Evolutionary conservation across 1,140 invertebrate species (phyloP).

Genomic region (Antheraea pernyi): DNA sequence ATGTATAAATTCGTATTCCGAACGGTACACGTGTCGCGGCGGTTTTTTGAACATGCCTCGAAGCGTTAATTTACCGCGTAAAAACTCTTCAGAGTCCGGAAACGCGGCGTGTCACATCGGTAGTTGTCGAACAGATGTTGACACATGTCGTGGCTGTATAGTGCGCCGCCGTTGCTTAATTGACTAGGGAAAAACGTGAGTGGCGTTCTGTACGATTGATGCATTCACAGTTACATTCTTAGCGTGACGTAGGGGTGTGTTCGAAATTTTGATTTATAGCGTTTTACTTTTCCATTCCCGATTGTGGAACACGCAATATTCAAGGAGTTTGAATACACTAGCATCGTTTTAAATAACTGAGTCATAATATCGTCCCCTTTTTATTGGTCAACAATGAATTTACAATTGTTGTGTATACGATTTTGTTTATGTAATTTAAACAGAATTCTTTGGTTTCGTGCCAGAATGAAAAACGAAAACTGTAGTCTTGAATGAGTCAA

Average conservation of each 20-base stretch:
- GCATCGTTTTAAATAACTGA: constrained; percentile 3
- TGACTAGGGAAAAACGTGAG: constrained; percentile 57
- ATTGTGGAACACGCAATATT: too few species aligned
- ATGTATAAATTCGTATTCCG: background rate
- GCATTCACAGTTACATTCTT: constrained; percentile 18
- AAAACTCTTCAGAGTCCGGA: constrained; percentile 67
- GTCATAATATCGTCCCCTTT: constrained; percentile 5
- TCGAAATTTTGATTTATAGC: constrained; percentile 20
- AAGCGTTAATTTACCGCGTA: constrained; percentile 65
- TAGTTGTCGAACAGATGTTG: constrained; percentile 70
- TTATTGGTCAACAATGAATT: constrained; percentile 11
- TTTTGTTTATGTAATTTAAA: constrained; percentile 13
- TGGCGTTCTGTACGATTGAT: constrained; percentile 17
- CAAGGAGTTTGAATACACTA: too few species aligned
- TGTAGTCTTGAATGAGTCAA: constrained; percentile 2
- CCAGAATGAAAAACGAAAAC: constrained; percentile 15
- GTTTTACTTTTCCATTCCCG: constrained; percentile 14
- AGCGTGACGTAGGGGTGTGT: constrained; percentile 18
- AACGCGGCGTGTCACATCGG: constrained; percentile 55
- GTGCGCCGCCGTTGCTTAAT: constrained; percentile 51
- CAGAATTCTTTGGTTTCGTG: constrained; percentile 17
- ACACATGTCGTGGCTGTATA: constrained; percentile 58
- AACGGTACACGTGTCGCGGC: constrained; percentile 45
- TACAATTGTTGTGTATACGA: constrained; percentile 11
- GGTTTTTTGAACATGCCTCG: constrained; percentile 48